Percentiles rank a stretch among this genome's conserved stretches.
These are phyloP conservation scores for Sylvicola fuscatus DNA, from an alignment of 2,888 invertebrate genomes.

Conservation along the genomic window DNA sequence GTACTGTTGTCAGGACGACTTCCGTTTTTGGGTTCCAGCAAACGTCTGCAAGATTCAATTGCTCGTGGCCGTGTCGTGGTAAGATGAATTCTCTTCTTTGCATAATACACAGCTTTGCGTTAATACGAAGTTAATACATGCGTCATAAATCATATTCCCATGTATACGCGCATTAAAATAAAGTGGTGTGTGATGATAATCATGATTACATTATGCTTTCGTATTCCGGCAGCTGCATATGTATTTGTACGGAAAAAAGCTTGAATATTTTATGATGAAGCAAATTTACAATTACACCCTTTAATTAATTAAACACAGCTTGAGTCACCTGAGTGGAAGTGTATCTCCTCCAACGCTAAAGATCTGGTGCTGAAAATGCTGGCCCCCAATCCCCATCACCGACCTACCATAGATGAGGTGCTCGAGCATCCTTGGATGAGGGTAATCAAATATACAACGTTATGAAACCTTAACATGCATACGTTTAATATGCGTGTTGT, in stretches of 20 bases:
- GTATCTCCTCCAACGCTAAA: constrained; percentile 84
- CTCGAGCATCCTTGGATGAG: constrained; percentile 93
- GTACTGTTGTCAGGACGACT: constrained; percentile 83
- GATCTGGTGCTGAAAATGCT: constrained; percentile 89
- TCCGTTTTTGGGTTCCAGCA: constrained; percentile 88
- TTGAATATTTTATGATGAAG: too few relatives aligned
- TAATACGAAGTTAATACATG: too few relatives aligned
- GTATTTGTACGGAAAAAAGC: too few relatives aligned
- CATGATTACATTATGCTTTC: too few relatives aligned
- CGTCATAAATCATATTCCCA: too few relatives aligned
- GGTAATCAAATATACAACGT: constrained; percentile 29
- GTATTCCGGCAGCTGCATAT: too few relatives aligned
- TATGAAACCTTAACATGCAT: too few relatives aligned
- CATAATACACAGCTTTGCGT: too few relatives aligned
- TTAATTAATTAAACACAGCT: constrained; percentile 33
- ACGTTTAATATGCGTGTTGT: too few relatives aligned
- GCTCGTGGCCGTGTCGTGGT: constrained; percentile 68
- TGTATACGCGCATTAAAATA: too few relatives aligned
- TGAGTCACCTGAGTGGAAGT: constrained; percentile 76
- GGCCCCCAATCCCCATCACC: constrained; percentile 72
- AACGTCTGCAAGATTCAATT: constrained; percentile 81
- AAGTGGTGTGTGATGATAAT: too few relatives aligned
- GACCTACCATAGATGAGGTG: constrained; percentile 89
- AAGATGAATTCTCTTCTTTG: constrained; percentile 19
- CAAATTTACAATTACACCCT: too few relatives aligned